Conservation (phyloP, 1,140 invertebrate genomes). For the Hyles euphorbiae region DNA sequence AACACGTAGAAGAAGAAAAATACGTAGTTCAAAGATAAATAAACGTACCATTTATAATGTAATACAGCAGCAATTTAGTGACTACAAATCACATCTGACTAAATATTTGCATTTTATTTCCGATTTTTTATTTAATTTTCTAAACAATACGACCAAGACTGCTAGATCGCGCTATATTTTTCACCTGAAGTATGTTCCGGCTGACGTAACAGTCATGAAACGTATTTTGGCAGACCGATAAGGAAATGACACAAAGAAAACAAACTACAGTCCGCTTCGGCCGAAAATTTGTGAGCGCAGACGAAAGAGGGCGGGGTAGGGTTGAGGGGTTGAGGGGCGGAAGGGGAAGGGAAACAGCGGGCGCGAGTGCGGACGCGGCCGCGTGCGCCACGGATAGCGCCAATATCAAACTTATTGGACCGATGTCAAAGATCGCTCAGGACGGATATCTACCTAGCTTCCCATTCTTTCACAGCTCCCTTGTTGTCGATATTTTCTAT, state of each 20-base stretch:
- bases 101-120: too few relatives aligned
- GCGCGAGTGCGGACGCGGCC: constrained; percentile 27
- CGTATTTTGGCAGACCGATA: constrained; percentile 72
- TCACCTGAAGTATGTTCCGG: constrained; percentile 62
- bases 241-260: constrained; percentile 74
- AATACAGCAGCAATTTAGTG: too few relatives aligned
- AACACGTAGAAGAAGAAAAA: too few relatives aligned
- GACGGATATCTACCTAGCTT: constrained; percentile 57
- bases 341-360: constrained; percentile 17
- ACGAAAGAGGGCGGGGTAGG: too few relatives aligned
- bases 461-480: constrained; percentile 38
- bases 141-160: constrained; percentile 33
- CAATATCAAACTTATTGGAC: constrained; percentile 65
- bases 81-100: too few relatives aligned
- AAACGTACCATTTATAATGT: too few relatives aligned
- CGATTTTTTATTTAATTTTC: too few relatives aligned
- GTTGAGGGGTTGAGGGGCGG: constrained; percentile 13
- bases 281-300: constrained; percentile 59
- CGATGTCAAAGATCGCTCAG: constrained; percentile 58
- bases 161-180: constrained; percentile 36
- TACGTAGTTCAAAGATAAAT: too few relatives aligned
- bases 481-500: constrained; percentile 26
- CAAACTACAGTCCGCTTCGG: constrained; percentile 63
- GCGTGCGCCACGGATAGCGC: constrained; percentile 32
- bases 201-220: constrained; percentile 68